Conservation (phyloP, 2,797 vertebrate genomes). For the Darevskia nairensis region DNA sequence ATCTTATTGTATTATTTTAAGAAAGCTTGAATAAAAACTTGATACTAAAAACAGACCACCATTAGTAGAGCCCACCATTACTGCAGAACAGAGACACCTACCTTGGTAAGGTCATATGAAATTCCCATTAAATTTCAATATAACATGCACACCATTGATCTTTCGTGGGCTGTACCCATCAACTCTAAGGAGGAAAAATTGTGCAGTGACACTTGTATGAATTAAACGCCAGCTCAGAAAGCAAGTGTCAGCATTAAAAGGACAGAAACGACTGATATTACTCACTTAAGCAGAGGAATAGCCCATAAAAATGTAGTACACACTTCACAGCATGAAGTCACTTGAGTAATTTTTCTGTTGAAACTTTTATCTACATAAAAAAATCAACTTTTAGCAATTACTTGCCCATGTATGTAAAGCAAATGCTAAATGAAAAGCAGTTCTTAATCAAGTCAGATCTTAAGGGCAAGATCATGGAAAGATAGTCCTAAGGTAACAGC, state of each 20-base stretch:
- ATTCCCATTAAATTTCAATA: constrained; percentile 11
- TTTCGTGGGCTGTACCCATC: neutral
- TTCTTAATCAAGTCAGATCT: constrained; percentile 51
- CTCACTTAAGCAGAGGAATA: constrained; percentile 1
- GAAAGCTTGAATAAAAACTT: too few relatives aligned
- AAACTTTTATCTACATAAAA: neutral
- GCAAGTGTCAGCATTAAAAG: neutral
- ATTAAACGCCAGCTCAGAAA: neutral
- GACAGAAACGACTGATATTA: constrained; percentile 32
- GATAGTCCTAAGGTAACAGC: constrained; percentile 39
- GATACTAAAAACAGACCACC: neutral
- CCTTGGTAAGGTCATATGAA: neutral
- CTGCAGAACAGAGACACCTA: neutral
- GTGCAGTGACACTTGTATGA: constrained; percentile 2
- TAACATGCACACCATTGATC: neutral
- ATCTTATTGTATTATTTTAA: too few relatives aligned
- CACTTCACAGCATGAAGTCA: neutral
- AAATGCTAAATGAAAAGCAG: neutral
- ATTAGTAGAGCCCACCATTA: neutral
- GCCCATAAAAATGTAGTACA: neutral
- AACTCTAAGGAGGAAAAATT: neutral
- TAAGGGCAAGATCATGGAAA: constrained; percentile 48
- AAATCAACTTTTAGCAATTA: constrained; percentile 3
- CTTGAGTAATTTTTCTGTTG: neutral
- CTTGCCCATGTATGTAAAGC: constrained; percentile 39